Evolutionary conservation across 2,113 vertebrate species (phyloP).

Genomic region (Labeo rohita): DNA sequence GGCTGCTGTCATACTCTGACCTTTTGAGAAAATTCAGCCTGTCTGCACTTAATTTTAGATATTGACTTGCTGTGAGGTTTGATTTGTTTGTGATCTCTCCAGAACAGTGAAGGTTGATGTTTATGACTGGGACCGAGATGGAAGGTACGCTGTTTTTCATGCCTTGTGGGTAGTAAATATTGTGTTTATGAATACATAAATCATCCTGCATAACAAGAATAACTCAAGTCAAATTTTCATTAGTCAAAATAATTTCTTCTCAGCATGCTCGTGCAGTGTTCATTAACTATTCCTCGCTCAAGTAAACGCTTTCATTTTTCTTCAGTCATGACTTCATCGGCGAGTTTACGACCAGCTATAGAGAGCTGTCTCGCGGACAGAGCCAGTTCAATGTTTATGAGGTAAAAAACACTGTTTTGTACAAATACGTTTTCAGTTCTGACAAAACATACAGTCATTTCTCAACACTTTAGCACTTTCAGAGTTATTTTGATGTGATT

Average conservation of each 20-base stretch:
- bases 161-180: slow-evolving; percentile 26
- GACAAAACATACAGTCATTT: background rate
- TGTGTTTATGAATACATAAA: slow-evolving; percentile 21
- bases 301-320: slow-evolving; percentile 5
- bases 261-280: background rate
- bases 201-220: background rate
- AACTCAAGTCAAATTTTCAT: background rate
- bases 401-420: slow-evolving; percentile 58
- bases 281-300: slow-evolving; percentile 1
- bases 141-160: slow-evolving; percentile 79
- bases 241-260: background rate
- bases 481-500: background rate
- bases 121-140: slow-evolving; percentile 96
- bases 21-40: slow-evolving; percentile 32
- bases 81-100: slow-evolving; percentile 52
- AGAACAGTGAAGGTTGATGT: slow-evolving; percentile 97
- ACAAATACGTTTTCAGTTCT: background rate
- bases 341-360: slow-evolving; percentile 98
- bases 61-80: slow-evolving; percentile 18
- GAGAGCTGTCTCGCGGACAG: slow-evolving; percentile 94
- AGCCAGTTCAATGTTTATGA: slow-evolving; percentile 91
- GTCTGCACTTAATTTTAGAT: slow-evolving; percentile 14
- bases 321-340: slow-evolving; percentile 96
- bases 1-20: slow-evolving; percentile 30
- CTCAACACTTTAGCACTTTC: background rate